Evolutionary conservation across 2,888 invertebrate genomes (phyloP), one percentile per base, ranked within the genome.

Genomic region (Tigriopus californicus): DNA sequence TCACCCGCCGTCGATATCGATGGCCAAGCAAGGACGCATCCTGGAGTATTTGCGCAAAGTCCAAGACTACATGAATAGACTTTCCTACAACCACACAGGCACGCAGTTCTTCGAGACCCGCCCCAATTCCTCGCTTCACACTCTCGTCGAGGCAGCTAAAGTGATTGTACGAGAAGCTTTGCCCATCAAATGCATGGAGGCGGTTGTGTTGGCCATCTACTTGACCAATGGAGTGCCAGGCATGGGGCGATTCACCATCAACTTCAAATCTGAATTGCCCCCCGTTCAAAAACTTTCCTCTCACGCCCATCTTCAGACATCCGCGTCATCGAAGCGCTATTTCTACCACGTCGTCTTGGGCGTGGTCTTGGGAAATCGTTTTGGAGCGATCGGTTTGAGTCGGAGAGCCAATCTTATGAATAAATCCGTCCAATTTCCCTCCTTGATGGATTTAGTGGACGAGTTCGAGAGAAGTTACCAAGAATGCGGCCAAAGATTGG

Each of bases 311-410:
- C 46, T 46, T 10, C 18, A 18, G 4, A 6, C 20, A 6, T 46
- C 46, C 8, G 4, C 46, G 3, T 18, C 20, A 46, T 2, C 51
- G 15, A 33, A 54, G 18, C n/a, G 41, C 13, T 54, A 40, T n/a
- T 54, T 40, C 41, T 65, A 70, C 2, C 72, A 72, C 64, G 70
- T 72, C 8, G 72, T 72, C 3, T 65, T 72, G 10, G 72, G 70
- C 1, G 63, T 73, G 11, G 69, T 68, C 60, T 66, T 68, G 62
- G 65, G 65, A 60, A 71, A 71, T 8, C 60, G 62, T 33, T 72
- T 69, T 63, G 72, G 72, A 13, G 67, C 61, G 12, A 51, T 63
- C 1, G 58, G 60, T 20, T n/a, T 63, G 18, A 63, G 56, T 42
- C 54, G 61, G n/a, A 54, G 54, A 41, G 22, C 44, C 13, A 60